phyloP scores from a whole-genome alignment of 2,888 invertebrate species.

The Dendrolimus houi region DNA sequence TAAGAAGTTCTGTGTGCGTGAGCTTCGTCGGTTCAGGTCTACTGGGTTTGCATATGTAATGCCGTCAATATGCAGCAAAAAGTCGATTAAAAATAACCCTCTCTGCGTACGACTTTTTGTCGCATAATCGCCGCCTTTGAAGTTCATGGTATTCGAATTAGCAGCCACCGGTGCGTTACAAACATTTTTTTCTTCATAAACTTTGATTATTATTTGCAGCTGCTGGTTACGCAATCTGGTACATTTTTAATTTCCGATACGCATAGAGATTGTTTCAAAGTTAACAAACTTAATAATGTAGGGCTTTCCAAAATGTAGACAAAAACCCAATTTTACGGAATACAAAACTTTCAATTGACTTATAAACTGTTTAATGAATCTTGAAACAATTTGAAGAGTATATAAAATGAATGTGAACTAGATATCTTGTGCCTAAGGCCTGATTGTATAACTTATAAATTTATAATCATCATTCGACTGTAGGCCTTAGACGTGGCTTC shows the following conservation, averaged over 20 bases:
- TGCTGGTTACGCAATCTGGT: neutral
- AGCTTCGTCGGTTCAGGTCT: constrained; percentile 49
- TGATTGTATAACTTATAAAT: too few relatives aligned
- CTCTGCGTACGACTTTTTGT: constrained; percentile 34
- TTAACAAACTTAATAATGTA: neutral
- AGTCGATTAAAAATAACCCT: constrained; percentile 43
- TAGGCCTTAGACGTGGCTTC: too few relatives aligned
- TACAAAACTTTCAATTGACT: too few relatives aligned
- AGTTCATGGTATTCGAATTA: neutral
- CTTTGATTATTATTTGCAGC: neutral
- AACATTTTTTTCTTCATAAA: neutral
- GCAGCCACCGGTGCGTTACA: neutral
- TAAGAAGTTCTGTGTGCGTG: constrained; percentile 9
- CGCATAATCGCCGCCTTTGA: constrained; percentile 27
- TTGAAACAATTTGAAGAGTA: too few relatives aligned
- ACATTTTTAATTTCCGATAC: neutral
- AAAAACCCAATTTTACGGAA: too few relatives aligned
- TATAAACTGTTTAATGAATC: too few relatives aligned
- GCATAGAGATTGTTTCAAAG: neutral
- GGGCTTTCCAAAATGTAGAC: too few relatives aligned
- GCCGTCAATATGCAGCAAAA: constrained; percentile 37
- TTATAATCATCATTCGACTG: too few relatives aligned
- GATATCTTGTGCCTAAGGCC: too few relatives aligned
- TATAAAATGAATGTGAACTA: too few relatives aligned
- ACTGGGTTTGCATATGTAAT: constrained; percentile 55